A percentile compares a stretch with the other conserved stretches of the same genome.
Conservation (phyloP, 2,797 vertebrate genomes). For the Eleutherodactylus coqui region DNA sequence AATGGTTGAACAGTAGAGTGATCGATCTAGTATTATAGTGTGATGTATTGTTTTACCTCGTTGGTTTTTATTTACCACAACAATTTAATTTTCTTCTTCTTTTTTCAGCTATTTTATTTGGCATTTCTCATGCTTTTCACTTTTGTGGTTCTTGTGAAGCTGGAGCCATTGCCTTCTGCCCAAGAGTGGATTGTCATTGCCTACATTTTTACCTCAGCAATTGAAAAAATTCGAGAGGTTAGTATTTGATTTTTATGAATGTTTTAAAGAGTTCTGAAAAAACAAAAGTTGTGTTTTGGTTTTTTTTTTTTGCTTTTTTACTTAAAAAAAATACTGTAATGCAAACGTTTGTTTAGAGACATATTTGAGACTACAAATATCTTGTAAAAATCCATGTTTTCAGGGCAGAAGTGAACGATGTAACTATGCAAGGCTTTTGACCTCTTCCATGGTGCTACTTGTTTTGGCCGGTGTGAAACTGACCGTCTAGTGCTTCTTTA, state of each 20-base stretch:
- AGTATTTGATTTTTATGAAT: neutral
- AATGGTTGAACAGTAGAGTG: no score
- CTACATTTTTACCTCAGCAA: slow-evolving; percentile 94
- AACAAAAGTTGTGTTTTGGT: neutral
- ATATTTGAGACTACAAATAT: no score
- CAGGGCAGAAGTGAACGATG: no score
- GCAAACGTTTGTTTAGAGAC: no score
- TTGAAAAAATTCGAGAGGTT: slow-evolving; percentile 98
- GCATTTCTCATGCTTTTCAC: slow-evolving; percentile 97
- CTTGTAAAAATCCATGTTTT: no score
- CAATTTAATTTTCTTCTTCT: slow-evolving; percentile 28
- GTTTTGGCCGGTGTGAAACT: no score
- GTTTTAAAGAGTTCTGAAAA: neutral
- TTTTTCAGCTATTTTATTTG: slow-evolving; percentile 89
- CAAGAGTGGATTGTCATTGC: slow-evolving; percentile 98
- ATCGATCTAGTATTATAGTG: no score
- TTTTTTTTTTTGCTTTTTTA: no score
- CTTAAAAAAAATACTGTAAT: no score
- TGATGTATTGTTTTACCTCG: neutral
- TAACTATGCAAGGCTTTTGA: no score
- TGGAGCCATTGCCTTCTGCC: slow-evolving; percentile 84
- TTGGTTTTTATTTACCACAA: neutral
- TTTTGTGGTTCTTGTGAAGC: slow-evolving; percentile 94
- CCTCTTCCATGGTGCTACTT: no score
- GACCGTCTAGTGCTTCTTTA: no score